Evolutionary conservation across 2,797 vertebrate species (phyloP).

Genomic region (Margarornis squamiger): DNA sequence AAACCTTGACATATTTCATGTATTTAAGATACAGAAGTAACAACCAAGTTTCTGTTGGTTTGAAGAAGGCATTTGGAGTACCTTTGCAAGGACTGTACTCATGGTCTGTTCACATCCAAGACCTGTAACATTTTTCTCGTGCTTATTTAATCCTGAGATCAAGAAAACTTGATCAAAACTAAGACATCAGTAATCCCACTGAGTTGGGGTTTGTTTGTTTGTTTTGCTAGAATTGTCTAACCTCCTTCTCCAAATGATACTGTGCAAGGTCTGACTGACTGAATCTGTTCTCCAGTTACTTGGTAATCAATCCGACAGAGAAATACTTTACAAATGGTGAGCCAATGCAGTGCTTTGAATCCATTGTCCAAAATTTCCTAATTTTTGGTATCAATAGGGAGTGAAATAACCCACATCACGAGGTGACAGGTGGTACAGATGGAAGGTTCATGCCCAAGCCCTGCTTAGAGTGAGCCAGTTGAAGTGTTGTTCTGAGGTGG

Average conservation of each 20-base stretch:
- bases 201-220: not conserved
- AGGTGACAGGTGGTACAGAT: rapidly evolving
- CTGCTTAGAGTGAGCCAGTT: not conserved
- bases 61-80: constrained; percentile 28
- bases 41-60: constrained; percentile 48
- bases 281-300: not conserved
- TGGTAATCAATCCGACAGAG: not conserved
- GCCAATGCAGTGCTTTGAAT: not conserved
- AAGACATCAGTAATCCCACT: not conserved
- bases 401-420: not conserved
- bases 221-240: not conserved
- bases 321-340: not conserved
- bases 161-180: not conserved
- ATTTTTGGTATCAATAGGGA: not conserved
- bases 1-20: constrained; percentile 59
- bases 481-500: not conserved
- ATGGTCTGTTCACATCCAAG: not conserved
- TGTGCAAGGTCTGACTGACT: not conserved
- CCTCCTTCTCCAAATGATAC: not conserved
- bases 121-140: not conserved
- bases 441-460: not conserved
- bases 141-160: not conserved
- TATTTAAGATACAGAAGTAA: constrained; percentile 56
- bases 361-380: not conserved
- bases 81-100: constrained; percentile 39